Evolutionary conservation across 2,113 vertebrate species (phyloP).

Genomic region (Urocolius indicus): DNA sequence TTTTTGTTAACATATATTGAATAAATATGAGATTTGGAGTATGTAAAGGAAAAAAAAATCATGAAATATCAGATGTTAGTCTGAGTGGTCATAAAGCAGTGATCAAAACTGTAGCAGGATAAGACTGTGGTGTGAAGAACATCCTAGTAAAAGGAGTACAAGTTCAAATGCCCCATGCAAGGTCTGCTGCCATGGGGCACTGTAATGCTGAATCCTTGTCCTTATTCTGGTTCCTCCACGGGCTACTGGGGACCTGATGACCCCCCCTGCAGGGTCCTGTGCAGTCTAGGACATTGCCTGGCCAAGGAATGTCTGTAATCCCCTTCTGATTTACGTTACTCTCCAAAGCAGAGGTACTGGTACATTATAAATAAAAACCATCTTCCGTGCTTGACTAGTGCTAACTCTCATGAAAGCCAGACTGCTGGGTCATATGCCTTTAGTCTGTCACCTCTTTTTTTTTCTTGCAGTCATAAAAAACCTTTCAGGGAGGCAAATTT

Average conservation of each 20-base stretch:
- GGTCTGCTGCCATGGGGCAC: background rate
- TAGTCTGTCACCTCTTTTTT: background rate
- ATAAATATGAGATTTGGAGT: background rate
- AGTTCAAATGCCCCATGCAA: background rate
- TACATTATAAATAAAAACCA: background rate
- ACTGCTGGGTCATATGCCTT: background rate
- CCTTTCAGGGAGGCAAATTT: constrained; percentile 39
- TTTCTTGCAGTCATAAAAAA: constrained; percentile 8
- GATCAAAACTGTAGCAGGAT: background rate
- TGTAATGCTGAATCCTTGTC: background rate
- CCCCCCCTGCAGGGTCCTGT: background rate
- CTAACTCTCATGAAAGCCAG: background rate
- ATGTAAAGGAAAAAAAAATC: background rate
- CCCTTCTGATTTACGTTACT: background rate
- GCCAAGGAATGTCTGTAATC: background rate
- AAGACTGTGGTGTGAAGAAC: background rate
- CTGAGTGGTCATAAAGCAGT: background rate
- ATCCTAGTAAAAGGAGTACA: background rate
- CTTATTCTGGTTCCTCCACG: background rate
- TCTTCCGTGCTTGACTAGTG: background rate
- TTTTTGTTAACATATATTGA: background rate
- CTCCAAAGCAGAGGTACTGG: background rate
- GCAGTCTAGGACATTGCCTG: background rate
- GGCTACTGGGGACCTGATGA: background rate
- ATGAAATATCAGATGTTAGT: background rate